Evolutionary conservation across 2,113 vertebrate genomes (phyloP).

Genomic region (Leucosticte australis): DNA sequence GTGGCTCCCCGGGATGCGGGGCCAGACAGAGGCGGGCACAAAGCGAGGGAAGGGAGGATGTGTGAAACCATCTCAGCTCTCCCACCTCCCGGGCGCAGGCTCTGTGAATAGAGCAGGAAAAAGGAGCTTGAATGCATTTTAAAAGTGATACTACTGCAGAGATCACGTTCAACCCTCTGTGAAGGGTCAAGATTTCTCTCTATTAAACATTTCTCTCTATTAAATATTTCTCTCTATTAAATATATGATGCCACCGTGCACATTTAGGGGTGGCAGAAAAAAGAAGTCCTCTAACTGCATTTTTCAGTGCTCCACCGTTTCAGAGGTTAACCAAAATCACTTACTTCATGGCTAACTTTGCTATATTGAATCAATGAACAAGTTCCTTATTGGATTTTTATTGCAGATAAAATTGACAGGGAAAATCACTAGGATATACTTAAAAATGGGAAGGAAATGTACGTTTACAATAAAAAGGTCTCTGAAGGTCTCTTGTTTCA

Average conservation of each 20-base stretch:
- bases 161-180: not conserved
- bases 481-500: slow-evolving; percentile 73
- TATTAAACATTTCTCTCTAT: not conserved
- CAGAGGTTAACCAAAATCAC: slow-evolving; percentile 59
- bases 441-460: slow-evolving; percentile 72
- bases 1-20: not conserved
- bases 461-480: slow-evolving; percentile 69
- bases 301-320: not conserved
- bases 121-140: not conserved
- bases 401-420: slow-evolving; percentile 63
- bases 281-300: not conserved
- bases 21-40: not conserved
- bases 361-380: slow-evolving; percentile 55
- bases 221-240: not conserved
- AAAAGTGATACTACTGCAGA: not conserved
- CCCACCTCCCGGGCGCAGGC: not conserved
- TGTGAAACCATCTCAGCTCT: not conserved
- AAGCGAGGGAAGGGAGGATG: not conserved
- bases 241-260: not conserved
- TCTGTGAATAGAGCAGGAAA: not conserved
- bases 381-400: slow-evolving; percentile 64
- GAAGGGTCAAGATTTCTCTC: not conserved
- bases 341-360: slow-evolving; percentile 49
- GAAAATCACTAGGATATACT: slow-evolving; percentile 61
- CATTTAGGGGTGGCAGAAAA: not conserved